A percentile compares a stretch with the other conserved stretches of the same genome.
Conservation (phyloP, 2,797 vertebrate species). For the Ctenosaura bakeri region DNA sequence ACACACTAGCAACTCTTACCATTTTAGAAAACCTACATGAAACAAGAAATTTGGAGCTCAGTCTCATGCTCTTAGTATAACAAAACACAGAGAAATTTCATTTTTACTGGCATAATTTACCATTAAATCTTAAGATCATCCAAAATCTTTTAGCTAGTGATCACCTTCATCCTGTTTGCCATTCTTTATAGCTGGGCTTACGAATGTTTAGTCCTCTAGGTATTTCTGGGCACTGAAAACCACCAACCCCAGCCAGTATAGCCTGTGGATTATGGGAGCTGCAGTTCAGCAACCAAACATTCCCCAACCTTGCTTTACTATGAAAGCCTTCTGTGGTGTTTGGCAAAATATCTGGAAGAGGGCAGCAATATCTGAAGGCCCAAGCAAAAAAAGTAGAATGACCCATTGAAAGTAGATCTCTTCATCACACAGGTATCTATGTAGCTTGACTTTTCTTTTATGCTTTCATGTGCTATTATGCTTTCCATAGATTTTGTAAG, state of each 20-base stretch:
- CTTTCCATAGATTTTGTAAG: conserved; percentile 69
- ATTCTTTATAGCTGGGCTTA: not conserved
- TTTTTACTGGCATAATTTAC: not conserved
- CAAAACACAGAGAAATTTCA: not conserved
- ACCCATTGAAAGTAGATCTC: conserved; percentile 42
- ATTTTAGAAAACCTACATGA: not conserved
- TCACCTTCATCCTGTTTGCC: not conserved
- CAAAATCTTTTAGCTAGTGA: too few relatives aligned
- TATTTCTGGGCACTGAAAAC: not conserved
- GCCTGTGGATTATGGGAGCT: too few relatives aligned
- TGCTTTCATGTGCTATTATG: conserved; percentile 67
- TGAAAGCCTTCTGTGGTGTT: not conserved
- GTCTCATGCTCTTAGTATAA: not conserved
- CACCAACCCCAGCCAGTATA: not conserved
- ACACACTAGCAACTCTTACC: not conserved
- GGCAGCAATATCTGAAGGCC: conserved; percentile 22
- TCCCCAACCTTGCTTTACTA: not conserved
- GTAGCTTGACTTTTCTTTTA: conserved; percentile 64
- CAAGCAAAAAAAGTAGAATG: conserved; percentile 38
- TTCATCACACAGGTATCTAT: conserved; percentile 37
- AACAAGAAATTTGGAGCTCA: not conserved
- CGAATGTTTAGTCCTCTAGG: not conserved
- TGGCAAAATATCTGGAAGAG: conserved; percentile 7
- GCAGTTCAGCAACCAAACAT: not conserved
- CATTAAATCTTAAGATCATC: not conserved